These are phyloP conservation scores for Myotis daubentonii DNA, from an alignment of 2,797 vertebrate genomes.

Conservation along the genomic window DNA sequence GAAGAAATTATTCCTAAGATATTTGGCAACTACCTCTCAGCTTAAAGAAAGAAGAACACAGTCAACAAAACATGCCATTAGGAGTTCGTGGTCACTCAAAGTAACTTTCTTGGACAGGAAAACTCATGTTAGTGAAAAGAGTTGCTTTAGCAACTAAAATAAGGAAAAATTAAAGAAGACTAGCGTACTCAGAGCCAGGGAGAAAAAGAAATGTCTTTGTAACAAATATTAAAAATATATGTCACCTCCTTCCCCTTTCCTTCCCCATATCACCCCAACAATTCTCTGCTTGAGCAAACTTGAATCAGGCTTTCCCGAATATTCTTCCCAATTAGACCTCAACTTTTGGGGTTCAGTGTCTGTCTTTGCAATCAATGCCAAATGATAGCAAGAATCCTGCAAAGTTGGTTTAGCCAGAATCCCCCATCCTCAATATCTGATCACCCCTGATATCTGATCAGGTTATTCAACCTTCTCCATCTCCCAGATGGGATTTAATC, in stretches of 20 bases:
- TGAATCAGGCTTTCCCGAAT: background rate
- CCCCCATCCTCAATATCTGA: background rate
- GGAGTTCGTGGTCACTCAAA: constrained; percentile 27
- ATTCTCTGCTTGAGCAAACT: background rate
- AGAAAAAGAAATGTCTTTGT: background rate
- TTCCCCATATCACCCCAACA: background rate
- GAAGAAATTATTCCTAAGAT: background rate
- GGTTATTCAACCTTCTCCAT: background rate
- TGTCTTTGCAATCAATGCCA: background rate
- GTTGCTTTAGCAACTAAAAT: constrained; percentile 50
- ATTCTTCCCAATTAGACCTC: background rate
- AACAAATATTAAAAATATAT: background rate
- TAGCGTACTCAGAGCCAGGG: constrained; percentile 4
- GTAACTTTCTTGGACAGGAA: constrained; percentile 39
- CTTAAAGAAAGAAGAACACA: constrained; percentile 42
- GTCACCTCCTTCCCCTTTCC: background rate
- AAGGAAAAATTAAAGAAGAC: constrained; percentile 53
- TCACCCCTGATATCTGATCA: background rate
- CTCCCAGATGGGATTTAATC: background rate
- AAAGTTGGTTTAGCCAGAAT: background rate
- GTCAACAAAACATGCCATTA: constrained; percentile 40
- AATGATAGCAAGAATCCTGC: background rate
- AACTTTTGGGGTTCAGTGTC: background rate
- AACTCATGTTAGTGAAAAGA: constrained; percentile 35
- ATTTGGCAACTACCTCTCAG: background rate